Evolutionary conservation across 2,113 vertebrate species (phyloP).

Genomic region (Perca fluviatilis): DNA sequence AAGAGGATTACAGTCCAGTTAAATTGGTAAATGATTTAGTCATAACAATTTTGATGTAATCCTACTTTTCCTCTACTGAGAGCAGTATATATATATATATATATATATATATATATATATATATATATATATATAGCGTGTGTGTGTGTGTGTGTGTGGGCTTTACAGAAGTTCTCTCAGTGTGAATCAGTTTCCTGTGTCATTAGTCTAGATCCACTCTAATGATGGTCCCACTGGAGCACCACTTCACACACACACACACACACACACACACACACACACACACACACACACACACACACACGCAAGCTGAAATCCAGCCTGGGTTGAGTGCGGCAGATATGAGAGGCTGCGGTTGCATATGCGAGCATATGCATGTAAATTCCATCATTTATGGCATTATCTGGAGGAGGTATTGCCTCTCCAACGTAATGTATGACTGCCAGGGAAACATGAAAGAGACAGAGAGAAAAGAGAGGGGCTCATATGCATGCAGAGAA

Average conservation of each 20-base stretch:
- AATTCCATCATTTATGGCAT: slow-evolving; percentile 87
- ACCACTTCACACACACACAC: slow-evolving; percentile 76
- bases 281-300: slow-evolving; percentile 63
- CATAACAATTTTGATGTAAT: slow-evolving; percentile 54
- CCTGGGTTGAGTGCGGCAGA: slow-evolving; percentile 61
- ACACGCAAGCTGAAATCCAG: slow-evolving; percentile 52
- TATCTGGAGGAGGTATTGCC: slow-evolving; percentile 88
- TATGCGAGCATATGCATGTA: slow-evolving; percentile 84
- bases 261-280: slow-evolving; percentile 53
- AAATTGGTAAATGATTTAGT: slow-evolving; percentile 59
- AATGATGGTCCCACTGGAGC: slow-evolving; percentile 85
- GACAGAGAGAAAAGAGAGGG: slow-evolving; percentile 57
- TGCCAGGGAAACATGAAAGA: slow-evolving; percentile 81
- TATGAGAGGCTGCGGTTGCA: slow-evolving; percentile 73
- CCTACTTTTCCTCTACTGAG: slow-evolving; percentile 32
- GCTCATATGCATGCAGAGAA: slow-evolving; percentile 75
- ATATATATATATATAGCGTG: neutral
- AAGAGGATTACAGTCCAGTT: slow-evolving; percentile 62
- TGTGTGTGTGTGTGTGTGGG: slow-evolving; percentile 34
- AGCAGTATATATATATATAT: neutral
- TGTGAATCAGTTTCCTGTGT: slow-evolving; percentile 83
- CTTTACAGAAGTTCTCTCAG: slow-evolving; percentile 74
- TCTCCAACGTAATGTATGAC: slow-evolving; percentile 82
- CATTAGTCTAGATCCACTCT: slow-evolving; percentile 85
- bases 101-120: too few species aligned